A percentile compares a stretch with the other conserved stretches of the same genome.
Conservation (phyloP, 2,888 invertebrate genomes). For the Drosophila nr. perissopoda region DNA sequence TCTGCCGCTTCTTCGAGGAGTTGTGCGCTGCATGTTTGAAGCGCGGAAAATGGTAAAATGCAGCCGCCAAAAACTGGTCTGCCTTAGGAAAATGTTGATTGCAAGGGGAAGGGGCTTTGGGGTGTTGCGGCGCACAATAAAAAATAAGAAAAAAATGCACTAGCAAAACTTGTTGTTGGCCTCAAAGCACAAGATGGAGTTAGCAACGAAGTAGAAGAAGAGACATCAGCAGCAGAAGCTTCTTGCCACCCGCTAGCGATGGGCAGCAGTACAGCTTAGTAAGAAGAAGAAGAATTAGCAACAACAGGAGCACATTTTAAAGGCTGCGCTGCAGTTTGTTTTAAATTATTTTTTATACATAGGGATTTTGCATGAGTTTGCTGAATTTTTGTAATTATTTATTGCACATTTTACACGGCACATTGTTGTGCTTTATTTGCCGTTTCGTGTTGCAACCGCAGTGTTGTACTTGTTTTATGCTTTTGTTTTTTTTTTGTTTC, state of each 20-base stretch:
- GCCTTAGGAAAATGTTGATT: constrained; percentile 64
- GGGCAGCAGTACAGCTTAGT: constrained; percentile 11
- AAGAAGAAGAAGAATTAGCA: constrained; percentile 17
- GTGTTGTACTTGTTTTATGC: constrained; percentile 27
- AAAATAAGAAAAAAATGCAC: constrained; percentile 38
- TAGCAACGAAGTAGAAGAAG: constrained; percentile 32
- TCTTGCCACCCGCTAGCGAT: constrained; percentile 55
- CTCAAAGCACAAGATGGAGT: constrained; percentile 65
- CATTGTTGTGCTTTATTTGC: constrained; percentile 36
- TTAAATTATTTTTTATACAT: constrained; percentile 6
- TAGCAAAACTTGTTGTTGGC: constrained; percentile 76
- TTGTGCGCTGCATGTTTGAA: constrained; percentile 34
- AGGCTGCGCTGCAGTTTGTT: constrained; percentile 30
- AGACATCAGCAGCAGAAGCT: constrained; percentile 39
- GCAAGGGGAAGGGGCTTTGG: constrained; percentile 13
- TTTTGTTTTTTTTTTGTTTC: constrained; percentile 14
- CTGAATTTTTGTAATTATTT: constrained; percentile 67
- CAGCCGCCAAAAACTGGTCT: constrained; percentile 77
- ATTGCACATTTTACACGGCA: constrained; percentile 68
- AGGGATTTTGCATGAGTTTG: constrained; percentile 66
- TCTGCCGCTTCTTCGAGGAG: constrained; percentile 18
- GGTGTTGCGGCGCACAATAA: constrained; percentile 1
- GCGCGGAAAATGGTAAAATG: constrained; percentile 77
- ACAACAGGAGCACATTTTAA: constrained; percentile 24
- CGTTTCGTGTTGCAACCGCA: constrained; percentile 56